These are phyloP conservation scores for Eutolmus rufibarbis DNA, from an alignment of 2,888 invertebrate species.

Conservation along the genomic window DNA sequence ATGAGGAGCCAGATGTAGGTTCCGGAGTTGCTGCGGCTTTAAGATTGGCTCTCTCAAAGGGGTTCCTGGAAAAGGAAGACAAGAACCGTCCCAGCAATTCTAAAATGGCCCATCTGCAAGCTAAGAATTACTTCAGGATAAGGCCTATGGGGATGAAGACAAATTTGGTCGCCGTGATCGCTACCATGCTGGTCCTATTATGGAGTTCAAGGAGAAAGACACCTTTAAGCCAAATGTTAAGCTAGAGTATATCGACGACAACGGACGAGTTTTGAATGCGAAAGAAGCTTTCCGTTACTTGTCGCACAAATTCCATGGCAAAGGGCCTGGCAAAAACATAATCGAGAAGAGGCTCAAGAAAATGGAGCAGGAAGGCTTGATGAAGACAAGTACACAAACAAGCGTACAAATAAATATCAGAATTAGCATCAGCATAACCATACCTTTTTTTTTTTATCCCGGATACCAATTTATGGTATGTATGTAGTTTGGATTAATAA, in stretches of 20 bases:
- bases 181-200: constrained; percentile 80
- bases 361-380: constrained; percentile 89
- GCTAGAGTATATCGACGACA: constrained; percentile 96
- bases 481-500: no score
- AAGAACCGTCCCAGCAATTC: constrained; percentile 76
- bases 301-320: constrained; percentile 98
- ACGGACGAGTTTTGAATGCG: constrained; percentile 87
- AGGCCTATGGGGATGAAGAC: constrained; percentile 81
- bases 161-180: constrained; percentile 78
- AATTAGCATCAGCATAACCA: no score
- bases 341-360: constrained; percentile 96
- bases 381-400: no score
- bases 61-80: constrained; percentile 85
- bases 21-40: constrained; percentile 93
- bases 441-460: no score
- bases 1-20: constrained; percentile 91
- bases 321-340: constrained; percentile 99
- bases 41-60: constrained; percentile 90
- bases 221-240: constrained; percentile 92
- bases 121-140: constrained; percentile 81
- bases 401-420: no score
- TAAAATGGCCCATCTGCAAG: constrained; percentile 77
- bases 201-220: constrained; percentile 91
- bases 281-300: constrained; percentile 98
- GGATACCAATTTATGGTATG: no score